These are phyloP conservation scores for Lipophrys pholis DNA, from an alignment of 2,113 vertebrate species.

Conservation along the genomic window DNA sequence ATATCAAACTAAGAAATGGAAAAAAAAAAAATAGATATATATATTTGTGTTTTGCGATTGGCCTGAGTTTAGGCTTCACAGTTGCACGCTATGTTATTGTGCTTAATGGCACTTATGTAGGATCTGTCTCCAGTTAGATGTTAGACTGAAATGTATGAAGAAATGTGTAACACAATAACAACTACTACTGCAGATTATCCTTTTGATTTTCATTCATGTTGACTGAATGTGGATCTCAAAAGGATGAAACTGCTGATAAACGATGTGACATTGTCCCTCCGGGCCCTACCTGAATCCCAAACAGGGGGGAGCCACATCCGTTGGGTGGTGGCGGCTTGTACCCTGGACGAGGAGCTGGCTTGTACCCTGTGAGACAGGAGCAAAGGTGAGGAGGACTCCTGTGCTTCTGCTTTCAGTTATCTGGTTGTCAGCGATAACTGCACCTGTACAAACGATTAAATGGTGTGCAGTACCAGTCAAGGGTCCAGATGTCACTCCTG, in stretches of 20 bases:
- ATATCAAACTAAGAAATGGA: slow-evolving; percentile 88
- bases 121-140: too few relatives aligned
- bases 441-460: slow-evolving; percentile 3
- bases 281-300: slow-evolving; percentile 89
- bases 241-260: too few relatives aligned
- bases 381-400: slow-evolving; percentile 51
- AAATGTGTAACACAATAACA: too few relatives aligned
- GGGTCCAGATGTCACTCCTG: neutral
- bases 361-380: slow-evolving; percentile 85
- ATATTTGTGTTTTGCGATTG: neutral
- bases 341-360: slow-evolving; percentile 85
- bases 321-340: slow-evolving; percentile 94
- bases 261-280: too few relatives aligned
- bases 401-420: slow-evolving; percentile 31
- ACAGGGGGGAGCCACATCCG: slow-evolving; percentile 96
- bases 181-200: too few relatives aligned
- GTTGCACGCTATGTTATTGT: too few relatives aligned
- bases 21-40: neutral
- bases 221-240: too few relatives aligned
- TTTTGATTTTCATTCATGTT: too few relatives aligned
- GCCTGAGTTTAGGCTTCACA: too few relatives aligned
- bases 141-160: too few relatives aligned
- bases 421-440: slow-evolving; percentile 44
- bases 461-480: neutral
- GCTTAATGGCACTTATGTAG: too few relatives aligned